These are phyloP conservation scores for Drosophila macrospina DNA, from an alignment of 2,888 invertebrate genomes.

Conservation along the genomic window DNA sequence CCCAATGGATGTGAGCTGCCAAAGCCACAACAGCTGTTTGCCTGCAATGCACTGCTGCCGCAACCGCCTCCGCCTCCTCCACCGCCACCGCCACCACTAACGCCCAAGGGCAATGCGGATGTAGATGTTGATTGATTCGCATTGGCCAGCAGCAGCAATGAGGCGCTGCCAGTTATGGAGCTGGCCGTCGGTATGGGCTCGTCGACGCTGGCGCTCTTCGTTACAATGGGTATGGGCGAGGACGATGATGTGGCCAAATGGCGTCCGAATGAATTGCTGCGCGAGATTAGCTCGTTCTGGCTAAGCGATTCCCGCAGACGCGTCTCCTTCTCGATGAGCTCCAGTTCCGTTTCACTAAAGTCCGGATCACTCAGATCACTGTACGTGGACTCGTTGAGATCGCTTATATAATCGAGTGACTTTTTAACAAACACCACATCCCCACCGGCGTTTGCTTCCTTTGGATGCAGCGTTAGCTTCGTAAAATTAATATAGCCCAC, in stretches of 20 bases:
- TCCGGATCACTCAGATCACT: constrained; percentile 89
- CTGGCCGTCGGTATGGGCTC: constrained; percentile 81
- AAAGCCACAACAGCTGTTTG: constrained; percentile 63
- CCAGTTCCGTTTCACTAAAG: constrained; percentile 88
- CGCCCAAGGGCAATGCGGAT: constrained; percentile 11
- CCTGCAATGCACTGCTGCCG: constrained; percentile 53
- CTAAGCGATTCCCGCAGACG: constrained; percentile 85
- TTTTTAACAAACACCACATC: constrained; percentile 86
- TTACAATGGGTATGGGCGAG: constrained; percentile 85
- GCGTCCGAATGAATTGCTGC: constrained; percentile 85
- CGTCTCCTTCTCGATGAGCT: constrained; percentile 87
- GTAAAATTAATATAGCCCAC: constrained; percentile 97
- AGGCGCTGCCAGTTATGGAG: constrained; percentile 54
- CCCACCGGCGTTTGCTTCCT: constrained; percentile 84
- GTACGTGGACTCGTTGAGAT: constrained; percentile 88
- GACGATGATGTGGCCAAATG: constrained; percentile 83
- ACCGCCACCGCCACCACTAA: constrained; percentile 6
- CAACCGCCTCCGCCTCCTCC: not conserved
- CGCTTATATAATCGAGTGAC: constrained; percentile 88
- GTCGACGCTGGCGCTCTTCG: constrained; percentile 85
- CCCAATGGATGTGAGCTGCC: constrained; percentile 70
- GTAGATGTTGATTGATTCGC: constrained; percentile 43
- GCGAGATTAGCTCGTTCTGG: constrained; percentile 84
- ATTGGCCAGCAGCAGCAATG: constrained; percentile 65
- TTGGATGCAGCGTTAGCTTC: constrained; percentile 91